These are phyloP conservation scores for Eristalis arbustorum DNA, from an alignment of 2,888 invertebrate species.

Conservation along the genomic window DNA sequence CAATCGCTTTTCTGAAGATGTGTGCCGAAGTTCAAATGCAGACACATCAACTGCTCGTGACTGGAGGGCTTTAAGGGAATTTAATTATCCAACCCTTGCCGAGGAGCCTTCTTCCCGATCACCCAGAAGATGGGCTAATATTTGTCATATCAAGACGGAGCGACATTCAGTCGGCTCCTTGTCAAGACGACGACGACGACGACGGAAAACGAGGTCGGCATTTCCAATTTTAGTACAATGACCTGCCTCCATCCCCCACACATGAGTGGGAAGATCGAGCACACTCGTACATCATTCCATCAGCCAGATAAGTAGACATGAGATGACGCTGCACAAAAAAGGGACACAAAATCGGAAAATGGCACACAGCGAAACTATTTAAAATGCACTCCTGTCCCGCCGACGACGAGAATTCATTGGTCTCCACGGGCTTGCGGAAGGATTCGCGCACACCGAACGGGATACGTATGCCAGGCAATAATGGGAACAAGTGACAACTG, in stretches of 20 bases:
- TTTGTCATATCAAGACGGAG: conserved; percentile 57
- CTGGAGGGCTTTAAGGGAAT: neutral
- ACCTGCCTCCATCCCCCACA: neutral
- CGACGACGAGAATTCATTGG: conserved; percentile 6
- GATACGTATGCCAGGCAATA: conserved; percentile 55
- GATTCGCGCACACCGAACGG: conserved; percentile 38
- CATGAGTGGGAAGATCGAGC: neutral
- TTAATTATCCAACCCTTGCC: conserved; percentile 25
- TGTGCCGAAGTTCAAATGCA: conserved; percentile 55
- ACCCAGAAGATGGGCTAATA: conserved; percentile 59
- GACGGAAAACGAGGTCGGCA: conserved; percentile 56
- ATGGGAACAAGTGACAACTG: conserved; percentile 68
- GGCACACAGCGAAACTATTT: conserved; percentile 57
- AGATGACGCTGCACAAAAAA: conserved; percentile 49
- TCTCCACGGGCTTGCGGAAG: conserved; percentile 9
- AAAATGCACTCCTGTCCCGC: conserved; percentile 33
- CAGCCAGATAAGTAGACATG: conserved; percentile 56
- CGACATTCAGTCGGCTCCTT: conserved; percentile 25
- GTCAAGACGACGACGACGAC: conserved; percentile 24
- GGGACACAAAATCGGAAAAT: conserved; percentile 39
- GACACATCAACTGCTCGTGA: conserved; percentile 20
- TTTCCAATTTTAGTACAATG: conserved; percentile 57
- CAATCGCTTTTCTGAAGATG: conserved; percentile 1
- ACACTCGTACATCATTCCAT: conserved; percentile 49
- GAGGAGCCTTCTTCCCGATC: conserved; percentile 16